A percentile compares a stretch with the other conserved stretches of the same genome.
phyloP scores from a whole-genome alignment of 2,888 invertebrate species.

The Tiliacea aurago region DNA sequence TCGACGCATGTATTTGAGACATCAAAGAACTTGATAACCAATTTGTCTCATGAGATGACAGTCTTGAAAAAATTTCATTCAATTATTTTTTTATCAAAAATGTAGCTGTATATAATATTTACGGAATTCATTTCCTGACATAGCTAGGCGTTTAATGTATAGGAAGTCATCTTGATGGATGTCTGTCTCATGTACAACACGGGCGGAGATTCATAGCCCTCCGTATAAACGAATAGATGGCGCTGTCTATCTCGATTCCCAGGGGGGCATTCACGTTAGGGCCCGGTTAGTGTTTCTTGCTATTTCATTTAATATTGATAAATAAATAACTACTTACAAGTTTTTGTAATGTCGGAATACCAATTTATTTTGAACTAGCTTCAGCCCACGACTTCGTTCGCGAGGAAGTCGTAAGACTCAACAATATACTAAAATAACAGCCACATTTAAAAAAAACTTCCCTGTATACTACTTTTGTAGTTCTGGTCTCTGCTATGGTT shows the following conservation, averaged over 20 bases:
- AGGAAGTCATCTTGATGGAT: constrained; percentile 40
- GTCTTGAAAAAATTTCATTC: not conserved
- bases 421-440: too few relatives aligned
- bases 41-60: not conserved
- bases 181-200: constrained; percentile 17
- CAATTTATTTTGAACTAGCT: constrained; percentile 23
- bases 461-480: too few relatives aligned
- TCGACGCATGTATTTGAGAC: constrained; percentile 4
- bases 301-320: constrained; percentile 20
- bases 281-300: constrained; percentile 35
- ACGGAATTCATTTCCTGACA: not conserved
- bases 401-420: too few relatives aligned
- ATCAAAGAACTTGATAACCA: constrained; percentile 7
- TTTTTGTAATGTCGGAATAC: constrained; percentile 16
- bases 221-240: constrained; percentile 46
- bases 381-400: too few relatives aligned
- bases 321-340: constrained; percentile 31
- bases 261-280: constrained; percentile 43
- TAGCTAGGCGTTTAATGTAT: constrained; percentile 8
- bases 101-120: not conserved
- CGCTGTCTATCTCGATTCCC: constrained; percentile 40
- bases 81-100: not conserved
- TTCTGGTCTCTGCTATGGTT: too few relatives aligned
- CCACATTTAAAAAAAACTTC: too few relatives aligned
- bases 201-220: constrained; percentile 23